Base-by-base conservation (phyloP, 1,140 invertebrate genomes). In the Caenorhabditis remanei region DNA sequence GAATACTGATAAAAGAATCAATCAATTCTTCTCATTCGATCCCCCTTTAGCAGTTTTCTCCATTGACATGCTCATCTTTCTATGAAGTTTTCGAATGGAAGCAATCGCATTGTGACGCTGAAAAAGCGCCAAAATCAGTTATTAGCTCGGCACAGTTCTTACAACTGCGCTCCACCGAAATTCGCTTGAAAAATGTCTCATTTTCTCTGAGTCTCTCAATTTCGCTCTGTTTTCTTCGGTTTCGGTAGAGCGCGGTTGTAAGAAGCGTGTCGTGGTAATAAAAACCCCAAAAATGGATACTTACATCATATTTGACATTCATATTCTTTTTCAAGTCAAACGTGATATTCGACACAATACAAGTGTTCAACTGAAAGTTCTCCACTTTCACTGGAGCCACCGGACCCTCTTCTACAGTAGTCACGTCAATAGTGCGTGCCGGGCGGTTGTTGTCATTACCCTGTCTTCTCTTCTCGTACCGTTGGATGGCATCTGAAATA, bases 1-100 rank as follows among this genome's bases (percentile, higher is more conserved):
- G 16, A 53, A 53, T 14, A 53, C 11, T 14, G 50, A 53, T 14
- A 53, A 16, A n/a, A n/a, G n/a, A n/a, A 14, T 53, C 16, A 11
- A 11, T 58, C 19, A 58, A 58, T 8, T 58, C 56, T 58, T 58
- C n/a, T 58, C 56, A 8, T 58, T 58, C 19, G 56, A 58, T 58
- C n/a, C 56, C 16, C 16, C n/a, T 21, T 71, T 41, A n/a, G 67
- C 46, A 16, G 67, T n/a, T 21, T 71, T 41, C n/a, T 71, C 67
- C 41, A 43, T 48, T n/a, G 24, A 43, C 5, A 13, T 40, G 9
- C 9, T n/a, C 67, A 71, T 43, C 41, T n/a, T 71, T 46, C 46
- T 71, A 8, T 41, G 67, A 21, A 71, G n/a, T n/a, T n/a, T 71
- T 71, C 19, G 40, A n/a, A 71, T 46, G 4, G 67, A 71, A n/a